Evolutionary conservation across 2,113 vertebrate species (phyloP), one percentile per base, ranked within the genome.

Genomic region (Chinchilla lanigera): DNA sequence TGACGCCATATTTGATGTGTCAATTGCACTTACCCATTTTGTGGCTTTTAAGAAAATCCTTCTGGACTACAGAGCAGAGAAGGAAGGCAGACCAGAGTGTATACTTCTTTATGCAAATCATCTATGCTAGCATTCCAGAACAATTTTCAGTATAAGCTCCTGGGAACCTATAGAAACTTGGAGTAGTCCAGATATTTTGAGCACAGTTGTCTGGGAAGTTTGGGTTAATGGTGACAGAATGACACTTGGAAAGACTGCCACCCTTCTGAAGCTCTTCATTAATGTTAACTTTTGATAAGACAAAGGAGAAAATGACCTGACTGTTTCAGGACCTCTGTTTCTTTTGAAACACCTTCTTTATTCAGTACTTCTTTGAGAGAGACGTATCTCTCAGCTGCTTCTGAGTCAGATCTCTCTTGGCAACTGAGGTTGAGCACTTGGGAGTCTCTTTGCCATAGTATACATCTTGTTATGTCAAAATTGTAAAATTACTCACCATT

Each of bases 1-100:
- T 50, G 11, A 14, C 4, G 7, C 19, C 14, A 3, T 3, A 4
- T 9, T 87, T 33, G 0, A 58, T 38, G 6, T 7, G 5, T 24
- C 20, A 22, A 7, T 33, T 65, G 26, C 38, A 7, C 38, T 54
- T 12, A 38, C 14, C 7, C 8, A 35, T 38, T 54, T 78, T 54
- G 61, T 41, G 22, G 85, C 44, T 84, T 85, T 92, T 47, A 38
- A 41, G 35, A 28, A 58, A 56, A 28, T 41, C 5, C 3, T 73
- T 93, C 81, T 20, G 2, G 33, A 94, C 9, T 22, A 30, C 11
- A n/a, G 63, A 33, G n/a, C 33, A 33, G 26, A 33, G 65, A 69
- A 24, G 24, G 56, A 81, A 35, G 5, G 41, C 41, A 83, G 60
- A 4, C n/a, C 58, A 83, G 1, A 44, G 19, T 80, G 9, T 7